These are phyloP conservation scores for Dendrophyllia cribrosa DNA, from an alignment of 64 coral and sea anemone genomes.

Conservation along the genomic window DNA sequence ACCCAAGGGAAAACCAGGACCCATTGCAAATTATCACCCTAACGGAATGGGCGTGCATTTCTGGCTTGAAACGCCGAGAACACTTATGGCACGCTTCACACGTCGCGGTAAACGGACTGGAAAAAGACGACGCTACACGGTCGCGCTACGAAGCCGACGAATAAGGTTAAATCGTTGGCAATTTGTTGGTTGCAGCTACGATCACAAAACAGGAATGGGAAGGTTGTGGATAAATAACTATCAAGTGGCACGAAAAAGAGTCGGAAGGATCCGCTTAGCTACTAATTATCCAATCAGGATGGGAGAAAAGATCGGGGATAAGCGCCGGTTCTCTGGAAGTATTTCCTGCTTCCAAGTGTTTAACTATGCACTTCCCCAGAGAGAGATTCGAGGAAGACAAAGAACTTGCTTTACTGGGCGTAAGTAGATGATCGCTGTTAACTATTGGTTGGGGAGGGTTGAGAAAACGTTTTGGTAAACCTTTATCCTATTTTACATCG, in stretches of 20 bases:
- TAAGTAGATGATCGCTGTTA: constrained; percentile 9
- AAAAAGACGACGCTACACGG: constrained; percentile 21
- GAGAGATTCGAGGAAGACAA: constrained; percentile 9
- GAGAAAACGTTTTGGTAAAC: too few relatives aligned
- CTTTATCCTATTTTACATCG: too few relatives aligned
- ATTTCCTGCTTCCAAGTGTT: constrained; percentile 88
- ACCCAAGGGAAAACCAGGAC: constrained; percentile 49
- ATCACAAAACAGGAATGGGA: constrained; percentile 56
- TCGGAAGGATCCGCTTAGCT: constrained; percentile 67
- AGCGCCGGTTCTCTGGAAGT: constrained; percentile 44
- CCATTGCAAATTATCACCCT: constrained; percentile 91
- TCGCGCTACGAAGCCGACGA: constrained; percentile 1
- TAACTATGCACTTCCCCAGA: constrained; percentile 54
- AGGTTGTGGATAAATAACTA: constrained; percentile 67
- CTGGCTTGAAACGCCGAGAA: constrained; percentile 45
- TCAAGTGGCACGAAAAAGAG: constrained; percentile 1
- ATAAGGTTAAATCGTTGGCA: constrained; percentile 60
- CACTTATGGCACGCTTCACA: constrained; percentile 64
- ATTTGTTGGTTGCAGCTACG: constrained; percentile 68
- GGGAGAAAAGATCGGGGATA: constrained; percentile 56
- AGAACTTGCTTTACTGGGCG: constrained; percentile 54
- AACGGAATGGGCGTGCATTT: constrained; percentile 79
- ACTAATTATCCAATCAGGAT: constrained; percentile 89
- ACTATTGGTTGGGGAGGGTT: too few relatives aligned
- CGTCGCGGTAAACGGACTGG: constrained; percentile 54